These are phyloP conservation scores for Limosa lapponica DNA, from an alignment of 2,797 vertebrate genomes.

Conservation along the genomic window DNA sequence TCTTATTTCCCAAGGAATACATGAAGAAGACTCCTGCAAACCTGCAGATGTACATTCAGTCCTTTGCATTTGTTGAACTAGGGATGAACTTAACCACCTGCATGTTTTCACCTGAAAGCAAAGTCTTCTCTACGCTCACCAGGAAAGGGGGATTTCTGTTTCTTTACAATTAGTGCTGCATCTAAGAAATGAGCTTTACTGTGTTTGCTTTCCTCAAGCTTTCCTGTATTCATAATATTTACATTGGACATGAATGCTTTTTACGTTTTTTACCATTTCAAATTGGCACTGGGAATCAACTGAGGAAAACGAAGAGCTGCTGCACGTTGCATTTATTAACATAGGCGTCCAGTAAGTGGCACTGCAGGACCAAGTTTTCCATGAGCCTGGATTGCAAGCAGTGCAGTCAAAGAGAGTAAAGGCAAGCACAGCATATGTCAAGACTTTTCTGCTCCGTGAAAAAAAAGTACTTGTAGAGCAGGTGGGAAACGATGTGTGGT, in stretches of 20 bases:
- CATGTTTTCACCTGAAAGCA: not conserved
- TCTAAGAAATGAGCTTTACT: not conserved
- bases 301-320: not conserved
- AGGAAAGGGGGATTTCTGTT: not conserved
- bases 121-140: not conserved
- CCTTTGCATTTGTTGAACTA: not conserved
- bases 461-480: not conserved
- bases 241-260: not conserved
- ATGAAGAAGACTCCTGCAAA: not conserved
- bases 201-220: not conserved
- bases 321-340: not conserved
- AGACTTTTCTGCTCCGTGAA: not conserved
- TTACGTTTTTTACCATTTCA: not conserved
- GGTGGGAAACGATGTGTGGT: not conserved
- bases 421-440: not conserved
- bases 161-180: not conserved
- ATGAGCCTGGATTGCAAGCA: not conserved
- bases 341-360: slow-evolving; percentile 60
- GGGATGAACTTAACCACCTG: not conserved
- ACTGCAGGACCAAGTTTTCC: slow-evolving; percentile 50
- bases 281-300: not conserved
- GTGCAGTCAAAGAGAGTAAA: not conserved
- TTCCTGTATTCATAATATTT: not conserved
- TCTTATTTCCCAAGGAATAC: not conserved
- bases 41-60: not conserved